phyloP scores from a whole-genome alignment of 2,797 vertebrate genomes.

The Diplodus puntazzo region DNA sequence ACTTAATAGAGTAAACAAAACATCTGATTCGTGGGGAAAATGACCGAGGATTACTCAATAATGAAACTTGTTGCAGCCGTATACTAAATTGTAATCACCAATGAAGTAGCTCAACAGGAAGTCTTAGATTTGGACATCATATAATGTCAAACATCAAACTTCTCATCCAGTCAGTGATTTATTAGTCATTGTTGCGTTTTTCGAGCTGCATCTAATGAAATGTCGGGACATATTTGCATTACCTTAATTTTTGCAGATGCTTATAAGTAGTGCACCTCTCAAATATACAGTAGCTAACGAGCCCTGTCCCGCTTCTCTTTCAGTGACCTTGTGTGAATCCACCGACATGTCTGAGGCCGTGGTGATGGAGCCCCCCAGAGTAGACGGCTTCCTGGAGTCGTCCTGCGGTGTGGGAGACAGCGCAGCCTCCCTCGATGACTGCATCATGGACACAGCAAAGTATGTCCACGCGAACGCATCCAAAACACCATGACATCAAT shows the following conservation, averaged over 20 bases:
- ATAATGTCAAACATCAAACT: neutral
- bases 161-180: neutral
- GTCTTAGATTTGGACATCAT: neutral
- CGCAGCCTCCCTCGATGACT: slow-evolving; percentile 70
- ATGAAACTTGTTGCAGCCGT: neutral
- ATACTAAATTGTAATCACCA: neutral
- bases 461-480: slow-evolving; percentile 50
- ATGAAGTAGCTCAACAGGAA: neutral
- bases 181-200: neutral
- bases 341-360: slow-evolving; percentile 71
- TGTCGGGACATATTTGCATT: neutral
- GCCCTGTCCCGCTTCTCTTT: neutral
- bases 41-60: neutral
- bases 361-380: slow-evolving; percentile 70
- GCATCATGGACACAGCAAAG: slow-evolving; percentile 71
- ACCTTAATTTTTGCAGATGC: neutral
- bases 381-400: slow-evolving; percentile 62
- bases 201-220: neutral
- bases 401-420: slow-evolving; percentile 58
- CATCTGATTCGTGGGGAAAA: neutral
- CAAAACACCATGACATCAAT: neutral
- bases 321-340: slow-evolving; percentile 84
- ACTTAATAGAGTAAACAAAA: neutral
- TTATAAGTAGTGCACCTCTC: neutral
- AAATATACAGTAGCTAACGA: neutral